Base-by-base conservation (phyloP, 2,113 vertebrate genomes). In the Melanotaenia duboulayi region DNA sequence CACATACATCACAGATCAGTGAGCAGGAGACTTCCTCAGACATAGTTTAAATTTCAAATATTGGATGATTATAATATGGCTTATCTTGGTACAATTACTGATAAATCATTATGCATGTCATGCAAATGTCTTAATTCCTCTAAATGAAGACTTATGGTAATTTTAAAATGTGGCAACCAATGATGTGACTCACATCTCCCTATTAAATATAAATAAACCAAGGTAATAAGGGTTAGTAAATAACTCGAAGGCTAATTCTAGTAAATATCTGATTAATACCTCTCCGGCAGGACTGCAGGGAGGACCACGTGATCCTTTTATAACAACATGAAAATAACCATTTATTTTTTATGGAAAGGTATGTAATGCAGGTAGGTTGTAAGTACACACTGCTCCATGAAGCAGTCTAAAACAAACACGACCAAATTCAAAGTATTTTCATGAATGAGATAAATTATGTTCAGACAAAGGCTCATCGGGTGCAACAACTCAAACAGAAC, bases 251-350 rank as follows among this genome's bases (percentile, higher is more conserved):
- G 17, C 32, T 42, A 28, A 25, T 12, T 20, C 20, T 46, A 68
- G 56, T 35, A 65, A 66, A 62, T 23, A 44, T 73, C 49, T 75
- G 66, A 81, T 78, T 60, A 73, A 62, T 1, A 3, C 2, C 7
- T 50, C 11, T 62, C 55, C 50, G 59, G 58, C 40, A 46, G 51
- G 28, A 23, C 58, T 56, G 19, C 3, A 54, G 54, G 63, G 1
- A 51, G 57, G 11, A 74, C 19, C 35, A 44, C 28, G 39, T 66
- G 68, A 17, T 67, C 11, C 22, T 39, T 64, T 50, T 32, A n/a
- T n/a, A 32, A 14, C 28, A 46, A 39, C 48, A 14, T 67, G 16
- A 20, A 52, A 65, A 6, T 54, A 10, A 50, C 1, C 42, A 4
- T 4, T 23, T 19, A 52, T 58, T 40, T 39, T 2, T 11, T 40